Evolutionary conservation across 2,113 vertebrate species (phyloP).

Genomic region (Donacobius atricapilla): DNA sequence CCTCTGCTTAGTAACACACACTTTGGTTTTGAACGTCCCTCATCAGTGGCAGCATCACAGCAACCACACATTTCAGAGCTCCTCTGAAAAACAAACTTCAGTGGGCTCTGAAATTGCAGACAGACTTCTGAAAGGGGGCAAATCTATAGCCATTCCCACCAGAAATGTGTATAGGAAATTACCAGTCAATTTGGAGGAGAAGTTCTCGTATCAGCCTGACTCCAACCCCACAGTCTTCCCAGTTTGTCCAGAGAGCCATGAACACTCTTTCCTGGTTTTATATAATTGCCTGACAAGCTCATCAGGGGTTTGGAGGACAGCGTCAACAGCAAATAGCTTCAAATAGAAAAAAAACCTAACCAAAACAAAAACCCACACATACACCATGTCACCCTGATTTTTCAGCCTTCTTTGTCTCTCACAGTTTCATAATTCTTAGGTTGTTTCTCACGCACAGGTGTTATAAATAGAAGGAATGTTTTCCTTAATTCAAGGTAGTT

Average conservation of each 20-base stretch:
- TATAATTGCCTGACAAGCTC: not conserved
- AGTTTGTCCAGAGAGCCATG: not conserved
- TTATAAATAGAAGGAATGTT: too few relatives aligned
- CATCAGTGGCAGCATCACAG: not conserved
- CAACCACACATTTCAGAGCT: not conserved
- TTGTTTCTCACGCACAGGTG: too few relatives aligned
- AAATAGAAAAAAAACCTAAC: not conserved
- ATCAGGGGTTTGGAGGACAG: not conserved
- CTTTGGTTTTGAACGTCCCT: fast-evolving
- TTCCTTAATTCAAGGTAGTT: too few relatives aligned
- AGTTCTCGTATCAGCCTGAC: not conserved
- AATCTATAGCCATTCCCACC: not conserved
- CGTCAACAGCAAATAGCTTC: not conserved
- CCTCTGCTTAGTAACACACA: not conserved
- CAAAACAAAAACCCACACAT: not conserved
- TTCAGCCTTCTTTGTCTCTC: too few relatives aligned
- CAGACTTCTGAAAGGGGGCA: not conserved
- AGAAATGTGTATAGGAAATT: not conserved
- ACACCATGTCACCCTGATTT: too few relatives aligned
- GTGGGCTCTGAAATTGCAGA: not conserved
- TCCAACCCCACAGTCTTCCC: not conserved
- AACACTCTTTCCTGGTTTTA: not conserved
- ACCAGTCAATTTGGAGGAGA: not conserved
- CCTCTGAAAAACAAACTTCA: not conserved
- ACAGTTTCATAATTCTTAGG: too few relatives aligned